phyloP scores from a whole-genome alignment of 1,140 invertebrate genomes.

The Chymomyza costata region DNA sequence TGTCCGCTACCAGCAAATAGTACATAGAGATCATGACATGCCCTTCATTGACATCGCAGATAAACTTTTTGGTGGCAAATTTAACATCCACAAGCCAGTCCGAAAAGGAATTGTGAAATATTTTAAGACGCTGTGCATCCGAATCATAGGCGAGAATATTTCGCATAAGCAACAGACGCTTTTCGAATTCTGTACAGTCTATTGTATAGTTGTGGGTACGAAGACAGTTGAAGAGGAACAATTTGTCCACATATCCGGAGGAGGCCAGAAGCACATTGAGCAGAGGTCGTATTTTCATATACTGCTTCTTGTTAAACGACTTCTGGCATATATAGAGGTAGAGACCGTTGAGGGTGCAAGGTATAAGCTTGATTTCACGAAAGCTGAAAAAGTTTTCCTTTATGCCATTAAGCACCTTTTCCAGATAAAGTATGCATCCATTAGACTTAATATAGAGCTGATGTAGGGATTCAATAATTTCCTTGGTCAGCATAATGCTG shows the following conservation, averaged over 20 bases:
- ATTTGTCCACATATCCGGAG: slow-evolving; percentile 87
- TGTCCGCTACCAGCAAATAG: slow-evolving; percentile 80
- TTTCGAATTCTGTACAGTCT: slow-evolving; percentile 89
- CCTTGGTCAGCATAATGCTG: slow-evolving; percentile 76
- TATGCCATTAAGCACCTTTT: slow-evolving; percentile 94
- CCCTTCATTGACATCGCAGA: slow-evolving; percentile 90
- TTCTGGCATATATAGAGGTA: slow-evolving; percentile 97
- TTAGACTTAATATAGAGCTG: slow-evolving; percentile 97
- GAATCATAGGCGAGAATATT: slow-evolving; percentile 78
- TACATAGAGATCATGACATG: slow-evolving; percentile 93
- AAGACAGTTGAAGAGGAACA: slow-evolving; percentile 87
- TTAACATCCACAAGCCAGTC: slow-evolving; percentile 97
- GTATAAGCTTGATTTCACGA: slow-evolving; percentile 89
- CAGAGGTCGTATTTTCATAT: slow-evolving; percentile 86
- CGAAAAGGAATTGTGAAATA: slow-evolving; percentile 94
- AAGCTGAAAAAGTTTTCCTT: slow-evolving; percentile 94
- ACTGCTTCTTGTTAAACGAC: slow-evolving; percentile 91
- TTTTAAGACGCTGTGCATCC: slow-evolving; percentile 80
- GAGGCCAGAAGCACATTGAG: slow-evolving; percentile 92
- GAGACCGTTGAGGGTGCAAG: slow-evolving; percentile 94
- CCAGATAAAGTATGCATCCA: slow-evolving; percentile 95
- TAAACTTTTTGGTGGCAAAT: slow-evolving; percentile 95
- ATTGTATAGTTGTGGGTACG: slow-evolving; percentile 88
- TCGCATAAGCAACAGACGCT: slow-evolving; percentile 85
- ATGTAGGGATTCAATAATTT: slow-evolving; percentile 95